Base-by-base conservation (phyloP, 30 jellyfish, hydroid and myxozoan genomes). In the Clytia hemisphaerica region DNA sequence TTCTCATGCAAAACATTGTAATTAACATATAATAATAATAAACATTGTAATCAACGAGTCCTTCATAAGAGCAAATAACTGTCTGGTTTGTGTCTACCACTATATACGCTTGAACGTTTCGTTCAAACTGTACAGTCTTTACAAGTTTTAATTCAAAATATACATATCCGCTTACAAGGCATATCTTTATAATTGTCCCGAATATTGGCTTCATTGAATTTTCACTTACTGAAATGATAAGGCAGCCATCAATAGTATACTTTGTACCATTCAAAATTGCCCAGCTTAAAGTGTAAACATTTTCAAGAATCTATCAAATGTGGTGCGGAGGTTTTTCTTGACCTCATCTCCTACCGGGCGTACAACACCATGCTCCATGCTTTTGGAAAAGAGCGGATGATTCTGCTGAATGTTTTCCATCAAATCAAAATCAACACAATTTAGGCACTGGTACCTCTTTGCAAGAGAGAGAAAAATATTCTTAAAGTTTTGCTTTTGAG, bases 1-100 rank as follows among this genome's bases (percentile, higher is more conserved):
- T 63, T 34, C 31, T 34, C 30, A 63, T 63, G 77, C 37, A 38
- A 35, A 1, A 63, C 77, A 32, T 63, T 63, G 30, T 34, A 63
- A 40, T 63, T 65, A 28, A 63, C 77, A 33, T n/a, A n/a, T n/a
- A n/a, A n/a, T n/a, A n/a, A n/a, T n/a, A n/a, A n/a, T n/a, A n/a
- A n/a, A n/a, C n/a, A n/a, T n/a, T n/a, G n/a, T n/a, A n/a, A n/a
- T n/a, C n/a, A n/a, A n/a, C 37, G 66, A n/a, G n/a, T 32, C 14
- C 34, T 53, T 26, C 34, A 33, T 3, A 31, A 31, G 54, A 32
- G 21, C n/a, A 59, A 6, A n/a, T n/a, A n/a, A 33, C 1, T 7
- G n/a, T 19, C 40, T 24, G 37, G 50, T 35, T 27, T 34, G 58
- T 63, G n/a, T 21, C 73, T 59, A 6, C 58, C 35, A 63, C 66